Conservation (phyloP, 2,888 invertebrate species). For the Pseudococcus jackbeardsleyi region DNA sequence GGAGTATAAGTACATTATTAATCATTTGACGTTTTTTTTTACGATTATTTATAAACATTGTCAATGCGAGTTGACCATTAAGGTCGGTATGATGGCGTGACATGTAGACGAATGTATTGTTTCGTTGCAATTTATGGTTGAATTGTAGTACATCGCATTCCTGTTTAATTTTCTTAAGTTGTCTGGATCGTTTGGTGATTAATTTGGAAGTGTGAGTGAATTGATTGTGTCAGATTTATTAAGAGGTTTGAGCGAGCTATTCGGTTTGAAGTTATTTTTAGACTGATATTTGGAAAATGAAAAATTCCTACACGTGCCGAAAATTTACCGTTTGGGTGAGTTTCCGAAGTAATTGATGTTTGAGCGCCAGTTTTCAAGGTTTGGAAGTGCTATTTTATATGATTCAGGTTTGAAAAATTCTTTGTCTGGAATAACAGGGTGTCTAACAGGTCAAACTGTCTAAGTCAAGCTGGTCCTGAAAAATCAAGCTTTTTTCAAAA, state of each 20-base stretch:
- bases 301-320: too few relatives aligned
- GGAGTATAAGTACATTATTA: background rate
- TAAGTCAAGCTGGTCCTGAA: too few relatives aligned
- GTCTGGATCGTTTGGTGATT: background rate
- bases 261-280: background rate
- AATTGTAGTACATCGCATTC: background rate
- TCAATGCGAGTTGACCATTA: background rate
- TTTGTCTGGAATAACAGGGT: too few relatives aligned
- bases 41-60: background rate
- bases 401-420: too few relatives aligned
- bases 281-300: too few relatives aligned
- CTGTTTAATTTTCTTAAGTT: background rate
- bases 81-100: background rate
- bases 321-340: too few relatives aligned
- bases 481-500: too few relatives aligned
- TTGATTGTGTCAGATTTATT: background rate
- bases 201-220: background rate
- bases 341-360: too few relatives aligned
- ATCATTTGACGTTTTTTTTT: background rate
- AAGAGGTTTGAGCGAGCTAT: background rate
- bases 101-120: background rate
- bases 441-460: too few relatives aligned
- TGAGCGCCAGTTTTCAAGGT: too few relatives aligned
- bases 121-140: background rate
- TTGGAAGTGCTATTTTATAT: too few relatives aligned